Conservation (phyloP, 2,113 vertebrate species). For the Paratilapia polleni region DNA sequence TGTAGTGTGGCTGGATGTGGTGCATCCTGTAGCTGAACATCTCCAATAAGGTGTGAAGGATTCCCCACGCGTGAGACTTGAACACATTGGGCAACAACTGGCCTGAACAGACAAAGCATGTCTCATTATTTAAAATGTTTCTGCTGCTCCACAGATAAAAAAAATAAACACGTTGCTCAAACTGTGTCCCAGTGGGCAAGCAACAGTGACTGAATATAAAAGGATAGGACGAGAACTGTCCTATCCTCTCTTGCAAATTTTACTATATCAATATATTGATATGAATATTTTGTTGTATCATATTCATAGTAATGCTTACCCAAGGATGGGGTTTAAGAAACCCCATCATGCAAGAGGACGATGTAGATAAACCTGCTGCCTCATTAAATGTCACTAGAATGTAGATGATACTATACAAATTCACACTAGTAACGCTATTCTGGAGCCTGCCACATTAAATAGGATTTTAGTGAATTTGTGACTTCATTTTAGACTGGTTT, state of each 20-base stretch:
- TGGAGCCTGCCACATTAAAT: not conserved
- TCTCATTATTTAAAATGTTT: not conserved
- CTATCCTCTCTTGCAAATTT: not conserved
- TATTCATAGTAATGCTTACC: not conserved
- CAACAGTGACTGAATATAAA: not conserved
- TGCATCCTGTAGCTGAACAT: slow-evolving; percentile 99
- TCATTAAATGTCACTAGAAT: not conserved
- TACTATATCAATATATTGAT: accelerated
- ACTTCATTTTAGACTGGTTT: not conserved
- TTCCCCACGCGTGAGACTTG: slow-evolving; percentile 97
- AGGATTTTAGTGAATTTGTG: too few relatives aligned
- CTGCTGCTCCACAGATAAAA: not conserved
- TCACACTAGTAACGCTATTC: not conserved
- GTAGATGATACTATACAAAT: not conserved
- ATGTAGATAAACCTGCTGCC: not conserved
- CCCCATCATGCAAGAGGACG: not conserved
- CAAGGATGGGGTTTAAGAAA: not conserved
- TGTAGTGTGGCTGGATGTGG: slow-evolving; percentile 97
- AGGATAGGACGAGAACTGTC: not conserved
- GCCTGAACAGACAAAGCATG: slow-evolving; percentile 75
- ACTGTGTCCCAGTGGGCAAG: not conserved
- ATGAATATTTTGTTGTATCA: too few relatives aligned
- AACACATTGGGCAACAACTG: slow-evolving; percentile 97
- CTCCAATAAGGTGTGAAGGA: slow-evolving; percentile 95
- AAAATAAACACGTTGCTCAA: not conserved